phyloP scores from a whole-genome alignment of 2,888 invertebrate genomes.

The Adela reaumurella region DNA sequence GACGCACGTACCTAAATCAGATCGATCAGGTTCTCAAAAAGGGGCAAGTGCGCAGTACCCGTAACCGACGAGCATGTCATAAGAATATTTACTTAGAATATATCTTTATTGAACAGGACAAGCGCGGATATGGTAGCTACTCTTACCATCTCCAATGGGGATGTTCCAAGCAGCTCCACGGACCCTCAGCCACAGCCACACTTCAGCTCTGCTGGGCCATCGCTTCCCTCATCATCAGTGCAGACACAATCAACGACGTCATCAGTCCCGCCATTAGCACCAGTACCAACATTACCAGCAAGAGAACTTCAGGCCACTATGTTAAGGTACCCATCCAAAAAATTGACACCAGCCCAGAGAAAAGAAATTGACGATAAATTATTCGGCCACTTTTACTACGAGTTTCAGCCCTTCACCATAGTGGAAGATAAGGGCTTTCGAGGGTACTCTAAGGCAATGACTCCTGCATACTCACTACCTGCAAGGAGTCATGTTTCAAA shows the following conservation, averaged over 20 bases:
- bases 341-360: not conserved
- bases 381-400: not conserved
- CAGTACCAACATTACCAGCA: not conserved
- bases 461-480: not conserved
- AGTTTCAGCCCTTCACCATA: not conserved
- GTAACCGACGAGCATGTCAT: too few relatives aligned
- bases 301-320: not conserved
- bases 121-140: too few relatives aligned
- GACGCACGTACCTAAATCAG: too few relatives aligned
- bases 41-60: too few relatives aligned
- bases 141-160: too few relatives aligned
- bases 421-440: not conserved
- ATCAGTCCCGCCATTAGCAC: not conserved
- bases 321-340: not conserved
- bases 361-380: not conserved
- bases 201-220: too few relatives aligned
- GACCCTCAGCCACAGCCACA: too few relatives aligned
- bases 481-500: not conserved
- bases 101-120: too few relatives aligned
- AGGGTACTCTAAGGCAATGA: not conserved
- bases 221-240: not conserved
- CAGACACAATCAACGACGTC: not conserved
- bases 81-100: too few relatives aligned
- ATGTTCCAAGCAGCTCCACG: too few relatives aligned
- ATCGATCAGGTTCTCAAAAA: too few relatives aligned